Evolutionary conservation across 1,140 invertebrate species (phyloP).

Genomic region (Argopecten irradians): DNA sequence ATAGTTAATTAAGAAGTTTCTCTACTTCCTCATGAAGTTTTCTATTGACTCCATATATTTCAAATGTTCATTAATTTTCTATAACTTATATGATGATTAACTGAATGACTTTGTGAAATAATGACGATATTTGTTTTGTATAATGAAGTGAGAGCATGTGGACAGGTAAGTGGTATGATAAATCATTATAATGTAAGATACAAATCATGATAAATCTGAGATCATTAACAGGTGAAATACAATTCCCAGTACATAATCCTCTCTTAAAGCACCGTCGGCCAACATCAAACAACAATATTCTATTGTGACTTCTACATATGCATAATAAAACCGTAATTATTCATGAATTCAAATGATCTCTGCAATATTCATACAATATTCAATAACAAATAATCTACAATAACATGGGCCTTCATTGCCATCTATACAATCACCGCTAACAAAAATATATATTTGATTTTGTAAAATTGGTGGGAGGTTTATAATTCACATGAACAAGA

Average conservation of each 20-base stretch:
- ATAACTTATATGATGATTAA: too few species aligned
- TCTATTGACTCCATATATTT: too few species aligned
- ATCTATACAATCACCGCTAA: slow-evolving; percentile 2
- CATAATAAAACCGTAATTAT: background rate
- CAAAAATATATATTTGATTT: slow-evolving; percentile 24
- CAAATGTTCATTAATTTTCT: too few species aligned
- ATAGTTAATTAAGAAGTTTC: too few species aligned
- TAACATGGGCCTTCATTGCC: background rate
- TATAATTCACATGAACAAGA: background rate
- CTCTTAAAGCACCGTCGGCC: background rate
- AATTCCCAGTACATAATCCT: background rate
- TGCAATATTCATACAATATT: background rate
- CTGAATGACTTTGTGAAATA: too few species aligned
- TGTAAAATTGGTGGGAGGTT: slow-evolving; percentile 15
- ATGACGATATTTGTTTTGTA: too few species aligned
- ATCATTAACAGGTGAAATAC: background rate
- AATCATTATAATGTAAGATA: too few species aligned
- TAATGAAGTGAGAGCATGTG: too few species aligned
- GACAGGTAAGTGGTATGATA: background rate
- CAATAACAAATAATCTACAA: slow-evolving; percentile 1
- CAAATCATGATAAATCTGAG: background rate
- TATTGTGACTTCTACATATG: background rate
- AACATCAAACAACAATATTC: background rate
- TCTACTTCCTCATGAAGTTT: too few species aligned
- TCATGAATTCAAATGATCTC: slow-evolving; percentile 1